These are phyloP conservation scores for Prochilodus magdalenae DNA, from an alignment of 2,113 vertebrate genomes.

Conservation along the genomic window DNA sequence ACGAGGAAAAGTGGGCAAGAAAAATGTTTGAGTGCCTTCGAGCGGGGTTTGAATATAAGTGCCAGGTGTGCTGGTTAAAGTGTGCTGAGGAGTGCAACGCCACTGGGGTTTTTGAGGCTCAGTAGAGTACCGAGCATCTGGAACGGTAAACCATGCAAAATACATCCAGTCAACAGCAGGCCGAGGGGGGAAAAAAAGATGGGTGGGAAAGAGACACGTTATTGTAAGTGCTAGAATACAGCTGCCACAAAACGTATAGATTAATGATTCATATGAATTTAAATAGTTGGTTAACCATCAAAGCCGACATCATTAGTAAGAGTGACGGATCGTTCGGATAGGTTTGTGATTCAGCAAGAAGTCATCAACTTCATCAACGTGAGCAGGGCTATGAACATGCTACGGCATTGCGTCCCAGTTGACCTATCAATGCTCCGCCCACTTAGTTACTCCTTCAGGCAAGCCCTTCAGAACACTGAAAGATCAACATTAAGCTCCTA, in stretches of 20 bases:
- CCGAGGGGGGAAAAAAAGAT: not conserved
- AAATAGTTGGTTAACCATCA: not conserved
- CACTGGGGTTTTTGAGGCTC: not conserved
- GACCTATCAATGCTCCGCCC: too few species aligned
- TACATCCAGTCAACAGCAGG: not conserved
- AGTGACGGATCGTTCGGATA: too few species aligned
- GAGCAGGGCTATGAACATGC: too few species aligned
- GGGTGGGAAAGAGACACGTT: too few species aligned
- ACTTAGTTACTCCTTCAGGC: too few species aligned
- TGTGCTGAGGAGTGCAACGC: not conserved
- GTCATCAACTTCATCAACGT: too few species aligned
- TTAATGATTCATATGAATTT: not conserved
- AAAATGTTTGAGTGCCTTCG: not conserved
- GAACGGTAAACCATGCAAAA: not conserved
- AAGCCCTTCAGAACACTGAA: too few species aligned
- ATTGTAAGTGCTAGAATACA: not conserved
- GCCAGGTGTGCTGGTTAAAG: not conserved
- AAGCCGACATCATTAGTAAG: not conserved
- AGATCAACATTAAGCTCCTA: slow-evolving; percentile 29
- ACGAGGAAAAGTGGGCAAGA: not conserved
- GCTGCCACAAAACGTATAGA: not conserved
- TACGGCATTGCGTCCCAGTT: too few species aligned
- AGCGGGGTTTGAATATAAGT: not conserved
- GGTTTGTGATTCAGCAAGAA: too few species aligned
- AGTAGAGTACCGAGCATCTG: not conserved